Evolutionary conservation across 1,140 invertebrate species (phyloP).

Genomic region (Drosophila mauritiana): DNA sequence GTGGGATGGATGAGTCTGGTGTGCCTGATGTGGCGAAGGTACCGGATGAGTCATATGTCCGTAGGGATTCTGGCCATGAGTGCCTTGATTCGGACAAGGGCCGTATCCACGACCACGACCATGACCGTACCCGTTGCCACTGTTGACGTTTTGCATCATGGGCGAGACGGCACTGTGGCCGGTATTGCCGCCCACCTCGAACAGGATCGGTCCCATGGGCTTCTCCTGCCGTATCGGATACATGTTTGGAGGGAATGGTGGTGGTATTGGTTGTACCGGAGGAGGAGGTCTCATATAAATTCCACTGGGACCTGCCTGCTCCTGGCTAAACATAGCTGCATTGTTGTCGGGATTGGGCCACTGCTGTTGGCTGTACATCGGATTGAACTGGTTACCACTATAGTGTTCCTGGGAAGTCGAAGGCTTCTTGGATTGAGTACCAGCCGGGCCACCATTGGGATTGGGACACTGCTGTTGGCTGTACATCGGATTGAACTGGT

Average conservation of each 20-base stretch:
- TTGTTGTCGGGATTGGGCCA: background rate
- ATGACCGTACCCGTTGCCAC: background rate
- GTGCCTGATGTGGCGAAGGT: background rate
- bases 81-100: background rate
- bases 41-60: background rate
- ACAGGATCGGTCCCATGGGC: conserved; percentile 8
- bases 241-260: background rate
- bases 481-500: background rate
- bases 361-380: background rate
- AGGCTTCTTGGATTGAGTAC: background rate
- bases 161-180: background rate
- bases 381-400: background rate
- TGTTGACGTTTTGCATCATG: conserved; percentile 4
- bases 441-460: too few relatives aligned
- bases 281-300: background rate
- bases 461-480: background rate
- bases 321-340: background rate
- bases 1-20: background rate
- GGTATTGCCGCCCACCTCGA: conserved; percentile 22
- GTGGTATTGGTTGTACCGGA: background rate
- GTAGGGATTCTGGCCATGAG: background rate
- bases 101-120: background rate
- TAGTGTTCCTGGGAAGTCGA: background rate
- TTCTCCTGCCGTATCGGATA: background rate
- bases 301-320: background rate